These are phyloP conservation scores for Calidris pygmaea DNA, from an alignment of 2,113 vertebrate species.

Conservation along the genomic window DNA sequence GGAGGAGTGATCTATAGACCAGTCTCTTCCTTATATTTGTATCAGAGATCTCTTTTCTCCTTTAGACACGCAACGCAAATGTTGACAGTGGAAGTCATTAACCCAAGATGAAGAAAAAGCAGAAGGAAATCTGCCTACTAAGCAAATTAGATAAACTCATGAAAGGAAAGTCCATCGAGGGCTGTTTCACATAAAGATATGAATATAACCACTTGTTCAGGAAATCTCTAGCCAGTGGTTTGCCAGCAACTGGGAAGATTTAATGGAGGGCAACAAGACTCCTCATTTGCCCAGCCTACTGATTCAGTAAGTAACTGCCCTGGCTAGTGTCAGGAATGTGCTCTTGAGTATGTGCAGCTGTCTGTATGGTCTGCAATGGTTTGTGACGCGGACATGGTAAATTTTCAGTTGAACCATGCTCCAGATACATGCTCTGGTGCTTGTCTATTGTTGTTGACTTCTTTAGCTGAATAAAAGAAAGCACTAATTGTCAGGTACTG, in stretches of 20 bases:
- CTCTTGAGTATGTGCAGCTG: background rate
- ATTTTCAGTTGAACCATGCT: background rate
- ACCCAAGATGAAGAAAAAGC: background rate
- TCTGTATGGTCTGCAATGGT: background rate
- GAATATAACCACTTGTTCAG: background rate
- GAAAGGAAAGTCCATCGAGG: background rate
- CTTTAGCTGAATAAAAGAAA: background rate
- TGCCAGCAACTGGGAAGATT: background rate
- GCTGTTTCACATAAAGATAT: background rate
- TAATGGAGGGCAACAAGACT: background rate
- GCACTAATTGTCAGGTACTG: background rate
- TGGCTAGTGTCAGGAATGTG: background rate
- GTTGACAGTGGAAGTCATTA: background rate
- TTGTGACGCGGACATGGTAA: background rate
- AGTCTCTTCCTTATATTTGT: background rate
- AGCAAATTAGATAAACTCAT: background rate
- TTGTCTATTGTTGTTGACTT: background rate
- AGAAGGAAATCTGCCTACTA: background rate
- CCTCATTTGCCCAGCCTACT: background rate
- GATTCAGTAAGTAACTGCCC: background rate
- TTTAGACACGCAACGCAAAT: background rate
- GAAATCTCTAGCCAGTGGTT: background rate
- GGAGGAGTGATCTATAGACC: background rate
- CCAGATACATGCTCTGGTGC: background rate
- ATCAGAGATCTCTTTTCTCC: background rate